phyloP scores from a whole-genome alignment of 2,888 invertebrate genomes.

The Tillus elongatus region DNA sequence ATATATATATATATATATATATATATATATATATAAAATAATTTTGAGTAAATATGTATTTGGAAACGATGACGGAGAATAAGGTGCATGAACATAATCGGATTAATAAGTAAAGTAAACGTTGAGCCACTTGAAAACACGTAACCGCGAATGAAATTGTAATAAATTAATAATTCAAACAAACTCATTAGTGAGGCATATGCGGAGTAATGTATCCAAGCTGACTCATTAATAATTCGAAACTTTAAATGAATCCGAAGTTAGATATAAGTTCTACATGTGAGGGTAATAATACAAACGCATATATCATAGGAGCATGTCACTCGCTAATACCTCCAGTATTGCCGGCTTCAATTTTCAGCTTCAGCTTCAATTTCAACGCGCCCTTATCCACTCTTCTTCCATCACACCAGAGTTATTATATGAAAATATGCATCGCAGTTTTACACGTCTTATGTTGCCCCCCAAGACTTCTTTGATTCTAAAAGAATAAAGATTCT shows the following conservation, averaged over 20 bases:
- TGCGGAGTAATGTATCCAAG: constrained; percentile 35
- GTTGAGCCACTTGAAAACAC: constrained; percentile 14
- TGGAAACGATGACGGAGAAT: neutral
- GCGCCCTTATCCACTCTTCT: no score
- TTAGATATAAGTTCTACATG: constrained; percentile 37
- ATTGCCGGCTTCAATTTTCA: no score
- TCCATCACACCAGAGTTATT: constrained; percentile 4
- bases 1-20: no score
- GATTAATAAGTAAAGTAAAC: constrained; percentile 6
- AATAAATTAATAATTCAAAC: constrained; percentile 41
- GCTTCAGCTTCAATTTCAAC: no score
- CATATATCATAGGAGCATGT: constrained; percentile 28
- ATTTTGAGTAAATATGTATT: neutral
- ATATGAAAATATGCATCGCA: no score
- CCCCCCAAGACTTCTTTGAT: no score
- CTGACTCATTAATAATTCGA: constrained; percentile 41
- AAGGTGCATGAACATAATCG: neutral
- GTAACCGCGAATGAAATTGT: constrained; percentile 31
- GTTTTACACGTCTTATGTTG: no score
- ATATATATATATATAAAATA: no score
- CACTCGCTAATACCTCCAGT: constrained; percentile 23
- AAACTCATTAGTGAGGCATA: constrained; percentile 39
- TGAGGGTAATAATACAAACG: constrained; percentile 35
- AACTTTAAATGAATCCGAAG: constrained; percentile 39
- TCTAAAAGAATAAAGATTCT: no score